Evolutionary conservation across 2,888 invertebrate species (phyloP).

Genomic region (Hartigia nigra): DNA sequence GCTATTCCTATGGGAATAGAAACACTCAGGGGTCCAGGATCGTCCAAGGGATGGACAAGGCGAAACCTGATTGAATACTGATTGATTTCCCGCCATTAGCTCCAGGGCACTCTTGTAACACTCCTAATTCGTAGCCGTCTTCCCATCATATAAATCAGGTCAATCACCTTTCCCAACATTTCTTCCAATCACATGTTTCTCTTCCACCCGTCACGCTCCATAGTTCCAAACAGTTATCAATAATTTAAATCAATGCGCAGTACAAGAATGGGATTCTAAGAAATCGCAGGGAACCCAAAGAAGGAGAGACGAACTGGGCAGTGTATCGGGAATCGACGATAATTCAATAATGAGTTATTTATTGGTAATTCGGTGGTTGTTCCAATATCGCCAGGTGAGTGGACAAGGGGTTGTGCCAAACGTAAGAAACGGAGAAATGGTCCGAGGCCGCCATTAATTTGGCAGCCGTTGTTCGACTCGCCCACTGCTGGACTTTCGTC

Average conservation of each 20-base stretch:
- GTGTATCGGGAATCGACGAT: slow-evolving; percentile 23
- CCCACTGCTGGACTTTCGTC: slow-evolving; percentile 34
- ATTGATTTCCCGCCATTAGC: slow-evolving; percentile 5
- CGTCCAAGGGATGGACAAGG: slow-evolving; percentile 7
- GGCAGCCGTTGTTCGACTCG: slow-evolving; percentile 52
- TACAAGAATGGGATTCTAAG: neutral
- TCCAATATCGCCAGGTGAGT: slow-evolving; percentile 49
- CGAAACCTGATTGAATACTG: slow-evolving; percentile 11
- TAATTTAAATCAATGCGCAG: neutral
- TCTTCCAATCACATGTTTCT: neutral
- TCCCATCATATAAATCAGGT: neutral
- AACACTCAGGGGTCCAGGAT: neutral
- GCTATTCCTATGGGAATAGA: slow-evolving; percentile 11
- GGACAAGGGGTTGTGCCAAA: slow-evolving; percentile 23
- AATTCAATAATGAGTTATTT: slow-evolving; percentile 54
- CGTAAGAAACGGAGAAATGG: slow-evolving; percentile 42
- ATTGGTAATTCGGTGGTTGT: slow-evolving; percentile 44
- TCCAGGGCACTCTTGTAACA: neutral
- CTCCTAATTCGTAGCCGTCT: neutral
- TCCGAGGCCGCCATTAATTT: slow-evolving; percentile 54
- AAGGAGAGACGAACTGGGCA: slow-evolving; percentile 5
- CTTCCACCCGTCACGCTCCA: neutral
- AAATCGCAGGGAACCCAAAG: neutral
- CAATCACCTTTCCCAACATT: neutral
- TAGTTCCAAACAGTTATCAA: neutral